phyloP scores from a whole-genome alignment of 1,140 invertebrate species.

The Rhynchophorus ferrugineus region DNA sequence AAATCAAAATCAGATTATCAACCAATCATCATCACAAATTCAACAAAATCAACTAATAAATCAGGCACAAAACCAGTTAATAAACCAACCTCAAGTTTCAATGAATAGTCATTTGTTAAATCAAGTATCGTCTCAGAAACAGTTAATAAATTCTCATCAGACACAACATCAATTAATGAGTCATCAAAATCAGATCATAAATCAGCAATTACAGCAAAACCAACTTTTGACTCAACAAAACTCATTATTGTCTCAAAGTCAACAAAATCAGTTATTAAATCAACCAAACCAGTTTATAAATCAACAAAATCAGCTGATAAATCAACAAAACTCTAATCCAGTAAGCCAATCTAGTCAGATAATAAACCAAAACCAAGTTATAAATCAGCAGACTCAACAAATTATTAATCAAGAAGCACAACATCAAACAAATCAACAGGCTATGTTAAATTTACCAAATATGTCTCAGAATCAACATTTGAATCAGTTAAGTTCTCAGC shows the following conservation, averaged over 20 bases:
- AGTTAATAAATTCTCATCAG: not conserved
- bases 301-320: slow-evolving; percentile 26
- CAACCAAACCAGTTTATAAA: slow-evolving; percentile 34
- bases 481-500: slow-evolving; percentile 17
- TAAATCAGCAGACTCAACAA: slow-evolving; percentile 14
- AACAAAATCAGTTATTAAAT: slow-evolving; percentile 34
- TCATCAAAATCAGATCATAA: slow-evolving; percentile 34
- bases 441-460: slow-evolving; percentile 8
- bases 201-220: slow-evolving; percentile 26
- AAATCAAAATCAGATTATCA: slow-evolving; percentile 26
- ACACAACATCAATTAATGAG: slow-evolving; percentile 6
- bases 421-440: slow-evolving; percentile 6
- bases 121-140: slow-evolving; percentile 17
- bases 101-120: slow-evolving; percentile 22
- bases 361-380: slow-evolving; percentile 5
- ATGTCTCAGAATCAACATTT: slow-evolving; percentile 18
- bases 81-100: slow-evolving; percentile 19
- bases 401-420: slow-evolving; percentile 6
- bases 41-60: slow-evolving; percentile 30
- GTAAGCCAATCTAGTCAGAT: slow-evolving; percentile 26
- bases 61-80: slow-evolving; percentile 17
- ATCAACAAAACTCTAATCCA: slow-evolving; percentile 1
- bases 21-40: slow-evolving; percentile 26
- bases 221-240: slow-evolving; percentile 6
- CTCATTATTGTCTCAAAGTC: slow-evolving; percentile 11